Evolutionary conservation across 1,140 invertebrate species (phyloP), one percentile per base, ranked within the genome.

Genomic region (Mycetomoellerius zeteki): DNA sequence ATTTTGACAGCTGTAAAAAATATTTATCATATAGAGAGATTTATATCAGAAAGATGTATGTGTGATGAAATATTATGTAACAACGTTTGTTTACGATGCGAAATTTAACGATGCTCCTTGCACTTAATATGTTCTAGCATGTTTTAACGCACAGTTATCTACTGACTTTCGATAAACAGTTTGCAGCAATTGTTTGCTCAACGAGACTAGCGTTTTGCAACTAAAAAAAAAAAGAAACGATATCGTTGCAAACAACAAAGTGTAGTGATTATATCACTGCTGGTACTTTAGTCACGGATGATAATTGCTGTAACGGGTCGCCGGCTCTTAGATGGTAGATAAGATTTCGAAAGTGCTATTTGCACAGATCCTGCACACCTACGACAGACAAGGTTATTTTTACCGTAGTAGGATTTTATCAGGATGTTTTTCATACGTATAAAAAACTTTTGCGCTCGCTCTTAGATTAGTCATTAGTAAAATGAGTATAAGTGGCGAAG

Each of bases 301-400:
- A 88, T 89, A 88, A 89, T 88, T 89, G 54, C 43, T 0, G 30
- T 52, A 67, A 73, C 30, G 19, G 30, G 50, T 62, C 54, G 73
- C 6, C 7, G 43, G 10, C 4, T 60, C 1, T 82, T 72, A 69
- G 78, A 81, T 81, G 30, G 47, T 50, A 73, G 80, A 75, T 84
- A 72, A 10, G 19, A 58, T 73, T 73, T 73, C 19, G 67, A 73
- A 82, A 82, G 19, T 60, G 5, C 21, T 5, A 47, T 52, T 78
- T 33, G 12, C 10, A 5, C 24, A 7, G 19, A 50, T 24, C 16
- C 16, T 37, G 16, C 14, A 33, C 14, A 24, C 5, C 10, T 54
- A 47, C 7, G 33, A 82, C 73, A 7, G 7, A 7, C 3, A 14
- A 84, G 77, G 27, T 81, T 81, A 37, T 43, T 24, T 71, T 69